Base-by-base conservation (phyloP, 2,797 vertebrate species). In the Lagodon rhomboides region DNA sequence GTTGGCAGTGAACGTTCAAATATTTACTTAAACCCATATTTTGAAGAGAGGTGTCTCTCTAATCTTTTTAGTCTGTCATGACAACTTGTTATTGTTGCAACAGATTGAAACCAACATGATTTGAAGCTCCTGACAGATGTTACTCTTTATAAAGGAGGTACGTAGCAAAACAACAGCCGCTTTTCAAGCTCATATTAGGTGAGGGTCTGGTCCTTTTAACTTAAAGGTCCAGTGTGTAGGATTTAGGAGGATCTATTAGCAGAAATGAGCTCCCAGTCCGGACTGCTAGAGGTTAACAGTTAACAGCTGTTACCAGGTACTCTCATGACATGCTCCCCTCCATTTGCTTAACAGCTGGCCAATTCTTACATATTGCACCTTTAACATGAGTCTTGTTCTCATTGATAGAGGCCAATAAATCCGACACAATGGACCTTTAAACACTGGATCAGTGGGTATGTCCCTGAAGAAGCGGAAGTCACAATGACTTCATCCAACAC, bases 401-500 rank as follows among this genome's bases (percentile, higher is more conserved):
- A 38, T 10, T 11, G 38, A 11, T 38, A 38, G 3, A 38, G 9
- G 34, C 34, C 34, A 34, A 34, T 34, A 34, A 34, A 34, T 34
- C 34, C 8, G 8, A 34, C 34, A 34, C 34, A 34, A 34, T 34
- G 34, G 38, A 38, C 38, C 38, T 38, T 38, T 9, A 66, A 47
- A 73, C 16, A 72, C 11, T 20, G 44, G 30, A 7, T 62, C 18
- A 22, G 58, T 23, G 30, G 41, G 27, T 51, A 54, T 60, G 46
- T 58, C 51, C 20, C 51, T 46, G 30, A 23, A 38, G 27, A 49
- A 53, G 16, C 6, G 3, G 46, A 69, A 38, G 38, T 38, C 9
- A 11, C 44, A 15, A 30, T 62, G 73, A 73, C 44, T 54, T 67
- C 17, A 47, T 73, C 30, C 16, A 75, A 70, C 16, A 53, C 44